These are phyloP conservation scores for Drosophila parvula DNA, from an alignment of 1,140 invertebrate species.

Conservation along the genomic window DNA sequence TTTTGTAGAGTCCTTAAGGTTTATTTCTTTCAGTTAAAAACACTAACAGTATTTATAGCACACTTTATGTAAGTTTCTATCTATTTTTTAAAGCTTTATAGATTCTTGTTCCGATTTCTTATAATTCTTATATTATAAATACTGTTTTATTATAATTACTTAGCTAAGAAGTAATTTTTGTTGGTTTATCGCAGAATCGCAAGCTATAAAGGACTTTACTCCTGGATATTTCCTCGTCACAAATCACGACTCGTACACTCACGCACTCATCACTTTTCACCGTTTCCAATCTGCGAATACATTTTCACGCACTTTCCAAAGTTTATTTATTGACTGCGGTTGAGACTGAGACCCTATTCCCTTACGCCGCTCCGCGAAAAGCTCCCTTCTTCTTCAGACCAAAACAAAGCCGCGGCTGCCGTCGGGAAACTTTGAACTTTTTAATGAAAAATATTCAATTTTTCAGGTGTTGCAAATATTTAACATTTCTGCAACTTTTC, in stretches of 20 bases:
- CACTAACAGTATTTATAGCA: too few species aligned
- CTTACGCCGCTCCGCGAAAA: background rate
- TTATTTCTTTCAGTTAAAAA: too few species aligned
- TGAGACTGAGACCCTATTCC: constrained; percentile 2
- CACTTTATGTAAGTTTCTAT: too few species aligned
- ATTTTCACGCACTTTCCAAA: constrained; percentile 71
- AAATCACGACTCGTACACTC: background rate
- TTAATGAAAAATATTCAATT: constrained; percentile 82
- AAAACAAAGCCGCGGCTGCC: constrained; percentile 7
- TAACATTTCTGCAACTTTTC: constrained; percentile 66
- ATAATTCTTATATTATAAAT: too few species aligned
- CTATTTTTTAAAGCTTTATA: too few species aligned
- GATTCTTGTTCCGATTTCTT: too few species aligned
- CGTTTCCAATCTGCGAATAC: constrained; percentile 26
- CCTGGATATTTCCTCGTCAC: too few species aligned
- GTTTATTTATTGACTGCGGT: constrained; percentile 78
- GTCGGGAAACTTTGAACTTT: constrained; percentile 68
- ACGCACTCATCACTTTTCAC: background rate
- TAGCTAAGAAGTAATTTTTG: too few species aligned
- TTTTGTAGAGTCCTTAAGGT: too few species aligned
- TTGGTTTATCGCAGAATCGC: too few species aligned
- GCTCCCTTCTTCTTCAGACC: background rate
- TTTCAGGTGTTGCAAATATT: constrained; percentile 80
- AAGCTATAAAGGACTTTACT: background rate
- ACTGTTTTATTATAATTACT: too few species aligned